These are phyloP conservation scores for Lates calcarifer DNA, from an alignment of 2,113 vertebrate genomes.

Conservation along the genomic window DNA sequence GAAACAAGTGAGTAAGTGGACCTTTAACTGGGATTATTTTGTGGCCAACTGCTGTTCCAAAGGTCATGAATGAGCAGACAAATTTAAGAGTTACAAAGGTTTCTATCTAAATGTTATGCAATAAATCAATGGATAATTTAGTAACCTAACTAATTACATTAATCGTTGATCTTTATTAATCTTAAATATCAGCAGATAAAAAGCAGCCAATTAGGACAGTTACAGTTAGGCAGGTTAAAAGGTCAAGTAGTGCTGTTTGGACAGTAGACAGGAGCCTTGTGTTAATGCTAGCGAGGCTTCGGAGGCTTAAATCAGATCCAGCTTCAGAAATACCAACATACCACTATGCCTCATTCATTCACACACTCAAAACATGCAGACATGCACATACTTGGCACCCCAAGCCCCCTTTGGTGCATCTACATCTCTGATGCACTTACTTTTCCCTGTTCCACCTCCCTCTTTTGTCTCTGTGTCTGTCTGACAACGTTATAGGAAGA, in stretches of 20 bases:
- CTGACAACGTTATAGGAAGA: not conserved
- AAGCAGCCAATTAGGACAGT: not conserved
- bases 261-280: not conserved
- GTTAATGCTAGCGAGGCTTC: slow-evolving; percentile 27
- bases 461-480: not conserved
- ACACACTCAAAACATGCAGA: slow-evolving; percentile 24
- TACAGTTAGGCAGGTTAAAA: not conserved
- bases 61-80: not conserved
- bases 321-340: slow-evolving; percentile 42
- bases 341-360: not conserved
- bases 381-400: slow-evolving; percentile 14
- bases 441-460: not conserved
- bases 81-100: not conserved
- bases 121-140: not conserved
- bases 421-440: not conserved
- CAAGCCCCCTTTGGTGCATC: not conserved
- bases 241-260: not conserved
- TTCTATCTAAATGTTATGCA: not conserved
- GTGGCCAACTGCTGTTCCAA: not conserved
- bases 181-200: slow-evolving; percentile 1
- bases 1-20: not conserved
- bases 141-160: not conserved
- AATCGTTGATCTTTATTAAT: not conserved
- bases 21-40: not conserved
- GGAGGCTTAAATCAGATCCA: slow-evolving; percentile 16